Percentiles rank a stretch among this genome's conserved stretches.
phyloP scores from a whole-genome alignment of 2,888 invertebrate genomes.

The Cheilosia vernalis region DNA sequence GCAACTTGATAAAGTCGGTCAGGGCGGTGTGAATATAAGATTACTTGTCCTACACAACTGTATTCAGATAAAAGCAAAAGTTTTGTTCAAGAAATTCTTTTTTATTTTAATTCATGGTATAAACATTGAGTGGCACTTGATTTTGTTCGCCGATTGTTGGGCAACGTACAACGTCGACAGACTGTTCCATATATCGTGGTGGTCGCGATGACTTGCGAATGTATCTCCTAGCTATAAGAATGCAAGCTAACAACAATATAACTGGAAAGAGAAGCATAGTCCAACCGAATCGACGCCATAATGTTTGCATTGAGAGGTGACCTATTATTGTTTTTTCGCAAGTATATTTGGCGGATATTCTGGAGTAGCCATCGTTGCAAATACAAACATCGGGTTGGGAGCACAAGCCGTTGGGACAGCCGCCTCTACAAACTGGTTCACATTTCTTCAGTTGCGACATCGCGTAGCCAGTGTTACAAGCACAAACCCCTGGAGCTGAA shows the following conservation, averaged over 20 bases:
- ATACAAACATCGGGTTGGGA: constrained; percentile 77
- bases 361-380: constrained; percentile 24
- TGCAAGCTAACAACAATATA: not conserved
- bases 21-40: too few species aligned
- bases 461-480: constrained; percentile 80
- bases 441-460: constrained; percentile 43
- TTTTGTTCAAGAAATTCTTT: too few species aligned
- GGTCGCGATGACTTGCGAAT: not conserved
- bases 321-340: constrained; percentile 2
- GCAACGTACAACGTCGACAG: not conserved
- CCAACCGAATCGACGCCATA: not conserved
- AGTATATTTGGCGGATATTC: not conserved
- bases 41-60: too few species aligned
- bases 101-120: not conserved
- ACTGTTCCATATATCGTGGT: not conserved
- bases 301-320: not conserved
- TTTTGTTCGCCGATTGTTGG: not conserved
- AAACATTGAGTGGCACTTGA: constrained; percentile 6
- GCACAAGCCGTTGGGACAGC: constrained; percentile 78
- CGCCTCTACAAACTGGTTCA: constrained; percentile 64
- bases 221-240: not conserved
- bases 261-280: not conserved
- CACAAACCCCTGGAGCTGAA: constrained; percentile 80
- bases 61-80: too few species aligned
- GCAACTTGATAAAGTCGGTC: too few species aligned